Base-by-base conservation (phyloP, 2,888 invertebrate species). In the Pristionchus exspectatus region DNA sequence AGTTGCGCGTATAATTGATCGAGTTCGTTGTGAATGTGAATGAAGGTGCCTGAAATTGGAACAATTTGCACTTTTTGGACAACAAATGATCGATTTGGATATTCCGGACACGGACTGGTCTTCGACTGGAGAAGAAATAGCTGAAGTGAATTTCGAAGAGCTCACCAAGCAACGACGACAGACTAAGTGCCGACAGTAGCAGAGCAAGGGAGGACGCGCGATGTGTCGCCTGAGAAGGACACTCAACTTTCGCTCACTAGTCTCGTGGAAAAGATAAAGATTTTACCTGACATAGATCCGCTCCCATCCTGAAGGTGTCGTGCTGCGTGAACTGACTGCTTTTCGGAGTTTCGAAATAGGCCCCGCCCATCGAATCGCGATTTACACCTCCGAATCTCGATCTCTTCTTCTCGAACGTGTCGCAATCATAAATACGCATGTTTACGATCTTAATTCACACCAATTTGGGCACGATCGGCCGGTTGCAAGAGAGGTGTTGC, bases 21-120 rank as follows among this genome's bases (percentile, higher is more conserved):
- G 18, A 87, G 69, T 69, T 87, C 87, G 27, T 24, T 27, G 56
- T 87, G 87, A 21, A 87, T 38, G 44, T 50, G 54, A 16, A 66
- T n/a, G 50, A 69, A 87, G n/a, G 87, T 81, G 50, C 81, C 81
- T 81, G 81, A 54, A 81, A n/a, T 5, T n/a, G n/a, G n/a, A n/a
- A n/a, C n/a, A n/a, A n/a, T n/a, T n/a, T n/a, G n/a, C n/a, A n/a
- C n/a, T n/a, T n/a, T n/a, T n/a, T n/a, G n/a, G n/a, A n/a, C n/a
- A n/a, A n/a, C n/a, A n/a, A n/a, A n/a, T n/a, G n/a, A n/a, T n/a
- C n/a, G n/a, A n/a, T n/a, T n/a, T n/a, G n/a, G n/a, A n/a, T n/a
- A n/a, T n/a, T n/a, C n/a, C n/a, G n/a, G n/a, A n/a, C n/a, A n/a
- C n/a, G n/a, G n/a, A n/a, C n/a, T n/a, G n/a, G n/a, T n/a, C n/a